Base-by-base conservation (phyloP, 2,113 vertebrate genomes). In the Ursus arctos region DNA sequence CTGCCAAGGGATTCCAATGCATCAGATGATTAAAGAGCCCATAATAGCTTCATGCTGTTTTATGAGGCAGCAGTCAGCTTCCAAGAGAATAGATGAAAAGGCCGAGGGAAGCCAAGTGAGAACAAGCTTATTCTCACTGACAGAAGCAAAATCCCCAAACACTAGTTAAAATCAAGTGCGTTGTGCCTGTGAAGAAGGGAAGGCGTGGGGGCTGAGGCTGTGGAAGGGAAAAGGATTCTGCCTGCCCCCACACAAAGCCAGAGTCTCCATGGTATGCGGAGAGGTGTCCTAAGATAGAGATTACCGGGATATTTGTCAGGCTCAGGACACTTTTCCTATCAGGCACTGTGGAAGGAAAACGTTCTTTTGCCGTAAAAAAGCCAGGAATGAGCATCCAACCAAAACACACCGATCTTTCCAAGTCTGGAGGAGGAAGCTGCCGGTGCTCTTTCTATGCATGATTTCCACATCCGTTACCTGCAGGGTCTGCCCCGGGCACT, bases 11-110 rank as follows among this genome's bases (percentile, higher is more conserved):
- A 69, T 95, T 92, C 83, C 85, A 96, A n/a, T 7, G 77, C 36
- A 65, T n/a, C 43, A 89, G 92, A 82, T 94, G 88, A 92, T 94
- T 91, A 59, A 88, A 96, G 72, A 96, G 97, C 96, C 71, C 49
- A 14, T 91, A 97, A 97, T 83, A 88, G 77, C 95, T 97, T 88
- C 95, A 55, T 77, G 77, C 65, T 96, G 67, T 88, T 98, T 97
- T 96, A 97, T 53, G 92, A 98, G 95, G 96, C 57, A 47, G 81
- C 28, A 0, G 28, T 95, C 4, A 36, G 61, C 96, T 98, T 97
- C 98, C 93, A 97, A 94, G 76, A 31, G 71, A 83, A 43, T 15
- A 65, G 80, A 51, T n/a, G 87, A 90, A 90, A 95, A 97, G 96
- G 84, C 94, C 82, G 94, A 96, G 47, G 31, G 87, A 90, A 87